Conservation (phyloP, 2,888 invertebrate genomes). For the Julus scandinavius region DNA sequence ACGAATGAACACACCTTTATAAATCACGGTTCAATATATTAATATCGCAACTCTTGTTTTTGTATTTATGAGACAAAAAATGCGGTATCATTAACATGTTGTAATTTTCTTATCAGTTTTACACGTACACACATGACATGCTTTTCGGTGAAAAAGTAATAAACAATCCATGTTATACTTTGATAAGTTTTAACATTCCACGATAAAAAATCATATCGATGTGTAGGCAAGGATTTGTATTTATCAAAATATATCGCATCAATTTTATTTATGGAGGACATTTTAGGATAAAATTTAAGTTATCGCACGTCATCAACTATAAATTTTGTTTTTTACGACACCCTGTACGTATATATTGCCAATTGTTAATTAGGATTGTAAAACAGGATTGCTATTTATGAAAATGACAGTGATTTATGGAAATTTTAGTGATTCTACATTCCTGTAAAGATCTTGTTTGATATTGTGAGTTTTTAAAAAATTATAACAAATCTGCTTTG, state of each 20-base stretch:
- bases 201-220: background rate
- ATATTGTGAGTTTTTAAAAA: too few relatives aligned
- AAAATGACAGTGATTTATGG: background rate
- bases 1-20: background rate
- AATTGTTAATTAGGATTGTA: background rate
- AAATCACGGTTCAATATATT: background rate
- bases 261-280: background rate
- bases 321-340: background rate
- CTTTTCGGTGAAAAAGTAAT: background rate
- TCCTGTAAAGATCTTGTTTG: too few relatives aligned
- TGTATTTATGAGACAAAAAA: background rate
- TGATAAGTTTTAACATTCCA: background rate
- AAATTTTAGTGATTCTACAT: too few relatives aligned
- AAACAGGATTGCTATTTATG: background rate
- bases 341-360: background rate
- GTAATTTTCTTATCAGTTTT: background rate
- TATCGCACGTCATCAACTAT: background rate
- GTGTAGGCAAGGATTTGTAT: background rate
- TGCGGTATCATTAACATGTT: background rate
- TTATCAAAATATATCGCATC: background rate
- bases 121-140: background rate
- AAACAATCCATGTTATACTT: background rate
- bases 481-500: too few relatives aligned
- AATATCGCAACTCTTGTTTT: background rate
- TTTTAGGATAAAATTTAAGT: background rate